These are phyloP conservation scores for Psittacula echo DNA, from an alignment of 2,797 vertebrate genomes.

Conservation along the genomic window DNA sequence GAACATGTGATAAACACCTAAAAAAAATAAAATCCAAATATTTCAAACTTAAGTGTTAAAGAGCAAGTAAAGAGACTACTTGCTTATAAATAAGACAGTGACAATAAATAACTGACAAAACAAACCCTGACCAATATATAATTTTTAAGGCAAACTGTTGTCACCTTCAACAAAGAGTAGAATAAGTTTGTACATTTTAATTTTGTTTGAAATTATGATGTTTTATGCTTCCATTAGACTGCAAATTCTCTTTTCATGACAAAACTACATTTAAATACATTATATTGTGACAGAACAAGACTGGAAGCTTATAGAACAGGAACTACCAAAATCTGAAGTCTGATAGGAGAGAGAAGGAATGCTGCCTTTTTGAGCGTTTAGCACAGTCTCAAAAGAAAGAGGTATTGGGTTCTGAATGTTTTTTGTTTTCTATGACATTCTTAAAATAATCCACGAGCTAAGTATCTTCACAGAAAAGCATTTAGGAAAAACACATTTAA, in stretches of 20 bases:
- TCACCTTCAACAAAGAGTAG: background rate
- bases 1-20: conserved; percentile 88
- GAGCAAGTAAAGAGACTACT: background rate
- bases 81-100: background rate
- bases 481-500: background rate
- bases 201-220: background rate
- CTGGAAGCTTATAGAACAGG: background rate
- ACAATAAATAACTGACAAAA: background rate
- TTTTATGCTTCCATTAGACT: background rate
- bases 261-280: background rate
- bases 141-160: background rate
- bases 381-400: background rate
- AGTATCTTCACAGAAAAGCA: background rate
- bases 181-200: background rate
- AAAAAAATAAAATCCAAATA: background rate
- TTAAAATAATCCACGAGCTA: background rate
- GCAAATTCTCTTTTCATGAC: background rate
- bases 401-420: background rate
- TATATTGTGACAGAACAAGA: background rate
- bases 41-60: background rate
- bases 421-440: background rate
- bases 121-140: background rate
- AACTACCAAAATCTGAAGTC: background rate
- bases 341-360: background rate
- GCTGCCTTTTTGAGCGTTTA: background rate